phyloP scores from a whole-genome alignment of 2,113 vertebrate species.

The Leuciscus idus region DNA sequence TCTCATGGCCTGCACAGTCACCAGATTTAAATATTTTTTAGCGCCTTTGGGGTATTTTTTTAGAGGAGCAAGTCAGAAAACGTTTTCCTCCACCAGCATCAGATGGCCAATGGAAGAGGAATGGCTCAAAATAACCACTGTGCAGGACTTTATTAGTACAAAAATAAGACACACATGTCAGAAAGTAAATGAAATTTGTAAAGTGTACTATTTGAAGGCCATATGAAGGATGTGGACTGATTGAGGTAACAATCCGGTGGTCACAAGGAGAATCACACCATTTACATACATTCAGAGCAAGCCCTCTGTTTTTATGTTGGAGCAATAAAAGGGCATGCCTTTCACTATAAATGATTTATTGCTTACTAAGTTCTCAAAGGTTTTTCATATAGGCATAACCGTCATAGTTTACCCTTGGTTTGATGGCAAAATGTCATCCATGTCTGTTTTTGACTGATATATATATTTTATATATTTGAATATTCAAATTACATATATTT shows the following conservation, averaged over 20 bases:
- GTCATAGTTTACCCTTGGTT: not conserved
- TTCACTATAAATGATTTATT: constrained; percentile 16
- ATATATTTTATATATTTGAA: not conserved
- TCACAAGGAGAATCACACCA: not conserved
- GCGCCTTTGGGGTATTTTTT: too few relatives aligned
- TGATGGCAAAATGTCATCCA: not conserved
- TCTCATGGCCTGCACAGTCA: too few relatives aligned
- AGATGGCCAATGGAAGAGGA: too few relatives aligned
- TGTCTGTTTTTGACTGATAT: not conserved
- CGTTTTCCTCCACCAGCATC: too few relatives aligned
- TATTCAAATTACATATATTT: not conserved
- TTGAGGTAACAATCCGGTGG: not conserved
- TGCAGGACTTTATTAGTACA: not conserved
- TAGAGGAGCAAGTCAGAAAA: too few relatives aligned
- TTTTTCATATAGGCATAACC: constrained; percentile 18
- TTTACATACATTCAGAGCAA: not conserved
- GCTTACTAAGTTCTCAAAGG: not conserved
- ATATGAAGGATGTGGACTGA: not conserved
- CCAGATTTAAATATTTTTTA: too few relatives aligned
- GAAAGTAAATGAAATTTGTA: not conserved
- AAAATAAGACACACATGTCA: not conserved
- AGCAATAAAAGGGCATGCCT: not conserved
- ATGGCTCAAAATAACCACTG: too few relatives aligned
- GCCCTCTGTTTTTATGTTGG: not conserved
- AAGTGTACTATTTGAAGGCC: not conserved